A percentile compares a stretch with the other conserved stretches of the same genome.
These are phyloP conservation scores for Montipora capitata DNA, from an alignment of 92 coral and sea anemone genomes.

Conservation along the genomic window DNA sequence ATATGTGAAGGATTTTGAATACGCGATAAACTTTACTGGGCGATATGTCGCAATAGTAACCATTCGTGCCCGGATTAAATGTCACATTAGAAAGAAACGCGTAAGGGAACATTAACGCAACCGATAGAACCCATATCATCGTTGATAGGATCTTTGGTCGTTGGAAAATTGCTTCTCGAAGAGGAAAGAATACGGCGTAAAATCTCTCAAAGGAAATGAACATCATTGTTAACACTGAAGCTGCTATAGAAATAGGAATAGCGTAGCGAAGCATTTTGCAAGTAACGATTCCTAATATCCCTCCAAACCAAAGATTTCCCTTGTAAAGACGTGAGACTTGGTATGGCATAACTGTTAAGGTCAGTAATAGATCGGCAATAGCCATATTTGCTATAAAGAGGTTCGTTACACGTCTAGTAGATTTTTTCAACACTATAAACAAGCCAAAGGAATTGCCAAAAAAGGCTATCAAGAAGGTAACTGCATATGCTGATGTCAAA, in stretches of 20 bases:
- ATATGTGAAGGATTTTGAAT: constrained; percentile 47
- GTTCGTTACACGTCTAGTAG: constrained; percentile 37
- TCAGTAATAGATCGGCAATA: constrained; percentile 50
- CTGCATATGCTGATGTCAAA: constrained; percentile 30
- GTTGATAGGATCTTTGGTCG: constrained; percentile 37
- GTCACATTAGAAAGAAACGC: constrained; percentile 16
- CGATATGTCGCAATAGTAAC: constrained; percentile 34
- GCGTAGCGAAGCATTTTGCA: background rate
- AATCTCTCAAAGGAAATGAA: constrained; percentile 53
- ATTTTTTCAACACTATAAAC: constrained; percentile 28
- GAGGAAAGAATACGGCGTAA: constrained; percentile 59
- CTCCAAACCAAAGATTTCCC: constrained; percentile 44
- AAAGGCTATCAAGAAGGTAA: constrained; percentile 24
- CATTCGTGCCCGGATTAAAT: background rate
- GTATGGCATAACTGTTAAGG: constrained; percentile 46
- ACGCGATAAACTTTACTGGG: constrained; percentile 31
- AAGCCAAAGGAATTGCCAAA: constrained; percentile 69
- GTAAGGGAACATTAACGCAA: constrained; percentile 26
- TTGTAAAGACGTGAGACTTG: constrained; percentile 26
- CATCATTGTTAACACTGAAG: constrained; percentile 55
- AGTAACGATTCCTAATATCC: too few species aligned
- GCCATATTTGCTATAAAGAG: constrained; percentile 69
- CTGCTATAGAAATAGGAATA: constrained; percentile 41
- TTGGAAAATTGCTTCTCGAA: constrained; percentile 33
- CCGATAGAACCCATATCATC: constrained; percentile 48